Conservation (phyloP, 2,113 vertebrate species). For the Oostethus manadensis region DNA sequence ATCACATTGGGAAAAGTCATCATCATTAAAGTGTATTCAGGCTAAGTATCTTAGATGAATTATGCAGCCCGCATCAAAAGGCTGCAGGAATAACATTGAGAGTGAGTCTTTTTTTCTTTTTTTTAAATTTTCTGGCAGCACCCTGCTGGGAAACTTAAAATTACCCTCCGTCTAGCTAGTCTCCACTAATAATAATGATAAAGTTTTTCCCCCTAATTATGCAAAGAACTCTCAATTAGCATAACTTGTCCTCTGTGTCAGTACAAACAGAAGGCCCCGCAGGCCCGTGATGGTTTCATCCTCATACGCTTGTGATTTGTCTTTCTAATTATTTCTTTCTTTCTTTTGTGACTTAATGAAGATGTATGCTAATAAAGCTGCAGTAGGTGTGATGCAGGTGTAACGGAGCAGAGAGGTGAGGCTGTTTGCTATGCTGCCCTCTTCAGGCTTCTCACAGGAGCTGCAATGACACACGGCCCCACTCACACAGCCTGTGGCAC, state of each 20-base stretch:
- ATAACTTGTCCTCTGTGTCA: slow-evolving; percentile 79
- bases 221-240: slow-evolving; percentile 78
- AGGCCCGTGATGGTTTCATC: slow-evolving; percentile 64
- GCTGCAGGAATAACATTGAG: slow-evolving; percentile 69
- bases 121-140: slow-evolving; percentile 49
- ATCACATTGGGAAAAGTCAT: slow-evolving; percentile 73
- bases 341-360: slow-evolving; percentile 59
- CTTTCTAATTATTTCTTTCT: slow-evolving; percentile 14
- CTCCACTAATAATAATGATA: slow-evolving; percentile 74
- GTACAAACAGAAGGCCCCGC: slow-evolving; percentile 72
- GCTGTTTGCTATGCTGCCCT: slow-evolving; percentile 51
- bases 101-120: slow-evolving; percentile 63
- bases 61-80: slow-evolving; percentile 64
- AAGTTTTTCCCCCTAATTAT: slow-evolving; percentile 72
- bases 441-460: slow-evolving; percentile 39
- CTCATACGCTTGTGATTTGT: slow-evolving; percentile 41
- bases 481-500: slow-evolving; percentile 55
- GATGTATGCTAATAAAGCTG: slow-evolving; percentile 65
- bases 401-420: slow-evolving; percentile 13
- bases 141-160: slow-evolving; percentile 76
- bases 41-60: slow-evolving; percentile 73
- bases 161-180: slow-evolving; percentile 73
- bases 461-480: slow-evolving; percentile 30
- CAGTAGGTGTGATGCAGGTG: slow-evolving; percentile 50
- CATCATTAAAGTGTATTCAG: slow-evolving; percentile 71